Base-by-base conservation (phyloP, 2,888 invertebrate species). In the Dioctria rufipes region DNA sequence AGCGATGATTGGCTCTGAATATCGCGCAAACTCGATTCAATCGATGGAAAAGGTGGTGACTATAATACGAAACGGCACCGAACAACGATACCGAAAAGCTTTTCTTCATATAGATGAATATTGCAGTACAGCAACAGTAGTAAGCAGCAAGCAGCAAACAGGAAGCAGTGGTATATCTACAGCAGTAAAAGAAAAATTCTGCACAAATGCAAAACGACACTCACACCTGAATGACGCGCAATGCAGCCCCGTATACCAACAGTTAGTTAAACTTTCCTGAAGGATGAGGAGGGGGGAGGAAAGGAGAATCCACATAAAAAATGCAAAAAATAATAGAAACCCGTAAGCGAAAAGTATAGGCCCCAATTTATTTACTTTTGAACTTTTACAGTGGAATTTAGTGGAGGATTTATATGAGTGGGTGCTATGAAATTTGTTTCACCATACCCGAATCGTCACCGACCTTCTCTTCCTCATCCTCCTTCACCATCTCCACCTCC, bases 361-460 rank as follows among this genome's bases (percentile, higher is more conserved):
- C 25, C 69, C 67, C 67, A 79, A 79, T 79, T 79, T 79, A 79
- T 79, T 79, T 79, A 43, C 67, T 79, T 67, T 79, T 79, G 79
- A 79, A 79, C 79, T 79, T 79, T 69, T 46, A 25, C 66, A 13
- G 54, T 66, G 42, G 66, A 78, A 42, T 78, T 69, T 51, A 66
- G 78, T 61, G 77, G 77, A 61, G 40, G 61, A 77, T 77, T 63
- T 63, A 46, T 63, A 49, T 63, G 77, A 63, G 77, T 75, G 60
- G 73, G 40, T 40, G 63, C 4, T 37, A 4, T 25, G 25, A 25
- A 25, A 25, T 25, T 25, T 25, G 25, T 25, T 25, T 25, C 25
- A 25, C 25, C 25, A 25, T 25, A 25, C 25, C 25, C 25, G 25
- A 25, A 25, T 25, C 25, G 25, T 25, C 25, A 25, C 25, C 25